phyloP scores from a whole-genome alignment of 1,140 invertebrate species.

The Psilanteris sp. region DNA sequence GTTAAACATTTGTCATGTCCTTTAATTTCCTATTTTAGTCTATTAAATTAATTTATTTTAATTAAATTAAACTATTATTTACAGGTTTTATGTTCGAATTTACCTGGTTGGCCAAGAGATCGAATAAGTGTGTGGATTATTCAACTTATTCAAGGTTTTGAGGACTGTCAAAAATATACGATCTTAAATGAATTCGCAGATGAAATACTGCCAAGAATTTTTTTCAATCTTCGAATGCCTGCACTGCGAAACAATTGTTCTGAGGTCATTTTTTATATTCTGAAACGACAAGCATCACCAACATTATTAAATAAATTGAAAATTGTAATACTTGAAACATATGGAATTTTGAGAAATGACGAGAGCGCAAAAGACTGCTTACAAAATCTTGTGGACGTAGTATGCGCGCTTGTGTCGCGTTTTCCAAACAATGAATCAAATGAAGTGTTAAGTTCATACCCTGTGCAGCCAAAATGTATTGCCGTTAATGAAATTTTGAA shows the following conservation, averaged over 20 bases:
- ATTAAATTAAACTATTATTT: conserved; percentile 3
- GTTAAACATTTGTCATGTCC: no score
- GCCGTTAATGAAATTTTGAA: conserved; percentile 56
- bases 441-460: conserved; percentile 12
- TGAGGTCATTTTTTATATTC: conserved; percentile 80
- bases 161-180: conserved; percentile 77
- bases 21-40: no score
- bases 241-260: conserved; percentile 76
- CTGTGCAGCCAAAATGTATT: conserved; percentile 44
- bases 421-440: conserved; percentile 58
- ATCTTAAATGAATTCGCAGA: conserved; percentile 80
- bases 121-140: conserved; percentile 80
- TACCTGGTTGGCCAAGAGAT: conserved; percentile 78
- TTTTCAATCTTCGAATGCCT: conserved; percentile 74
- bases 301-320: conserved; percentile 75
- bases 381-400: conserved; percentile 79
- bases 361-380: conserved; percentile 71
- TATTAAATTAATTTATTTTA: no score
- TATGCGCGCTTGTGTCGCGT: conserved; percentile 76
- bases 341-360: conserved; percentile 72
- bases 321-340: neutral
- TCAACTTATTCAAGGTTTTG: conserved; percentile 79
- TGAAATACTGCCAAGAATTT: conserved; percentile 77
- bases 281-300: conserved; percentile 78
- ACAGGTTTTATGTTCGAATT: conserved; percentile 79